Evolutionary conservation across 1,140 invertebrate species (phyloP).

Genomic region (Contarinia nasturtii): DNA sequence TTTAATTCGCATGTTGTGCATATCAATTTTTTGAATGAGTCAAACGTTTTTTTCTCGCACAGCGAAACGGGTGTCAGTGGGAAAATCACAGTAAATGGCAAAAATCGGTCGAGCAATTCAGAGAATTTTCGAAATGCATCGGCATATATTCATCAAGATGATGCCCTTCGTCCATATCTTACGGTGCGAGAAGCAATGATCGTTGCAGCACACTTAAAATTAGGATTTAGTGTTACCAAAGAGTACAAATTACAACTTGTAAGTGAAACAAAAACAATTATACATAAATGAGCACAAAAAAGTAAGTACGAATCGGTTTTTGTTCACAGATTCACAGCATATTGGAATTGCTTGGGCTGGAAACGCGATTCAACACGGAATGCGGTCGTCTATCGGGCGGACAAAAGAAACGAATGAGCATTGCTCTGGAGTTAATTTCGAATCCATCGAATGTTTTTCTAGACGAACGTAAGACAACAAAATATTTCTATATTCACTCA

Average conservation of each 20-base stretch:
- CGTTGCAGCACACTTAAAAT: slow-evolving; percentile 66
- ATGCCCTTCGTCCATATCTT: slow-evolving; percentile 56
- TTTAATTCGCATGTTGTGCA: neutral
- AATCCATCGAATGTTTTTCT: slow-evolving; percentile 84
- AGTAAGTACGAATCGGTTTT: neutral
- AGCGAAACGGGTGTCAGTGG: slow-evolving; percentile 41
- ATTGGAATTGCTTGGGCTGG: slow-evolving; percentile 46
- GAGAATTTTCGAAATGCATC: slow-evolving; percentile 53
- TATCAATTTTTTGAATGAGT: neutral
- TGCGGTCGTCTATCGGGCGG: slow-evolving; percentile 66
- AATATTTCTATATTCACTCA: slow-evolving; percentile 2
- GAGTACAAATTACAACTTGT: slow-evolving; percentile 16
- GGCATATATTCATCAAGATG: slow-evolving; percentile 84
- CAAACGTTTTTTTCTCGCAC: slow-evolving; percentile 8
- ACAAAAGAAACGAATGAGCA: slow-evolving; percentile 68
- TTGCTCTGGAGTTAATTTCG: slow-evolving; percentile 68
- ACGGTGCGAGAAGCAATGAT: slow-evolving; percentile 71
- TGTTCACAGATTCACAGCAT: slow-evolving; percentile 42
- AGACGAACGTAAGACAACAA: slow-evolving; percentile 80
- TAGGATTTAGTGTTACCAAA: slow-evolving; percentile 40
- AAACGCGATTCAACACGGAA: slow-evolving; percentile 40
- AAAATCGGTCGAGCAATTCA: slow-evolving; percentile 45
- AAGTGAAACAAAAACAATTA: slow-evolving; percentile 3
- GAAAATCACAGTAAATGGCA: slow-evolving; percentile 53
- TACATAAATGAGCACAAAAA: too few relatives aligned